Evolutionary conservation across 2,888 invertebrate species (phyloP), one percentile per base, ranked within the genome.

Genomic region (Pseudococcus longispinus): DNA sequence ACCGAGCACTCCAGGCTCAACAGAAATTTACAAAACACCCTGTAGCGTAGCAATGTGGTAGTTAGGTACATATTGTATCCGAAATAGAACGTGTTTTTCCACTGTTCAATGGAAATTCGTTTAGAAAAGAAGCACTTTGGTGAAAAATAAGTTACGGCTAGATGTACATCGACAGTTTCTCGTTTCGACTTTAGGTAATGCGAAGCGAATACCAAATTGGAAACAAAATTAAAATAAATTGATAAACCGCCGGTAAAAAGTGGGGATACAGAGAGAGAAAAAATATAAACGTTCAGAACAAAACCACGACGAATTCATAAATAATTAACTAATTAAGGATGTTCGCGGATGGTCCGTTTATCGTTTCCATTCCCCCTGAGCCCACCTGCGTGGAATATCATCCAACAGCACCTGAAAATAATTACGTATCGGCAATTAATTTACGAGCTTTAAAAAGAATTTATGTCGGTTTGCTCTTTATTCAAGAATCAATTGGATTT

Each of bases 351-450:
- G 37, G 42, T 37, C 29, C 42, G 29, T 86, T 86, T 80, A 86
- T 86, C 86, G 80, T 32, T 77, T 80, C 77, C 80, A 77, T 29
- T 80, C 55, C 42, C 86, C 86, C 20, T 44, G 29, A 26, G 86
- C 86, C 86, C 86, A 86, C 46, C 86, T 80, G 86, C 51, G 46
- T 55, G 46, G 51, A 55, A 86, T 80, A 51, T 46, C 74, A 13
- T 80, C 86, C 32, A 51, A 20, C 46, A 44, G 32, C 20, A 85
- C n/a, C 85, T 85, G 85, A 85, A 85, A 60, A 84, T 51, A 83
- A 83, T 51, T 51, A 80, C 13, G n/a, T n/a, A 29, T 29, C 29
- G 77, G n/a, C 42, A 18, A 51, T 83, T 83, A 83, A 83, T 83
- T 51, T 83, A 55, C 51, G 83, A 51, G 44, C 29, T 51, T 51